Evolutionary conservation across 2,797 vertebrate genomes (phyloP), one percentile per base, ranked within the genome.

Genomic region (Acanthurus leucopareius): DNA sequence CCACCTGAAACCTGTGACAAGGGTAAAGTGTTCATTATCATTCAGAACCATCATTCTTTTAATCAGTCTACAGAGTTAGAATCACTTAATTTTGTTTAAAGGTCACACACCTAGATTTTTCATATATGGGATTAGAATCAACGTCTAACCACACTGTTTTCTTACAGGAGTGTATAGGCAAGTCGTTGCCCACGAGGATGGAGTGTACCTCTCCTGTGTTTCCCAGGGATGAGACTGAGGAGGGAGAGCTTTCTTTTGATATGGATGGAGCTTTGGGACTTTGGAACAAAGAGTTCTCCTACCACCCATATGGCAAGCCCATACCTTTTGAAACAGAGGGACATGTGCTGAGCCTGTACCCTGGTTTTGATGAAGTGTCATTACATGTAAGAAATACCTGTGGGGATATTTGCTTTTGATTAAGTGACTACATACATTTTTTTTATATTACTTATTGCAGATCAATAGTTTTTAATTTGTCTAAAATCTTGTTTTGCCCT

Each of bases 131-230:
- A 1, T 11, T 4, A 22, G 3, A 44, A 40, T 35, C 60, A 15
- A 59, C 38, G 6, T 15, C 2, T 28, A 42, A 61, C 22, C 11
- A 40, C 17, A 1, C 25, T 42, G 13, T 77, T 87, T 53, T 66
- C 17, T 82, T 84, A 73, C 90, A 96, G 96, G 95, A 95, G 69
- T 99, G 98, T 56, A 69, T 90, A 17, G 88, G 92, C 25, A 91
- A 90, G 57, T 91, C 91, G 0, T 83, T 84, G 40, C 80, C 95
- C 0, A 94, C 89, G 1, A 82, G 66, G 83, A 94, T 96, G 86
- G 91, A 95, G 83, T 99, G 98, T 68, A 66, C 13, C 54, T 93
- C 95, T 44, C 98, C 98, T 0, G 81, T 53, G 11, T 97, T 97
- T 22, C 91, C 92, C 7, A 92, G 92, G 77, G 93, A 92, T 64